A percentile compares a stretch with the other conserved stretches of the same genome.
Evolutionary conservation across 2,113 vertebrate genomes (phyloP).

Genomic region (Galeopterus variegatus): DNA sequence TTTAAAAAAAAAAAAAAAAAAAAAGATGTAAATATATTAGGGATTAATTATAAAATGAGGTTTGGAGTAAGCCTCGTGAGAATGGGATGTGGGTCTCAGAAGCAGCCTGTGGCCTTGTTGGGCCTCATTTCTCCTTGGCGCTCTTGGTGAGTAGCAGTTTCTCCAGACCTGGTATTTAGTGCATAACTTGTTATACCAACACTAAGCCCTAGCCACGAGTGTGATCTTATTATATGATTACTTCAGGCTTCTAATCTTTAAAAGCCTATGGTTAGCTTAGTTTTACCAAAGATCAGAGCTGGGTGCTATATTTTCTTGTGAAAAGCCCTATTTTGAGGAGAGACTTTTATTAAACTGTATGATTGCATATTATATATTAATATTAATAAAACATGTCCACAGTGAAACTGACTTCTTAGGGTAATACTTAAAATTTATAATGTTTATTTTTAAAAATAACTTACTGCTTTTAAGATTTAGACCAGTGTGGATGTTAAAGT

Average conservation of each 20-base stretch:
- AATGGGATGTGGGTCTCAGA: background rate
- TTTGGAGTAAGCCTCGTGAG: accelerated
- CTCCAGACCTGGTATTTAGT: accelerated
- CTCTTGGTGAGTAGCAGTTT: background rate
- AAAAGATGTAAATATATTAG: background rate
- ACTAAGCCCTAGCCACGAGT: accelerated
- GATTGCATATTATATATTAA: background rate
- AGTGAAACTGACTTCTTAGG: background rate
- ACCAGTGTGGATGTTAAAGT: background rate
- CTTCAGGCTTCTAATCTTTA: background rate
- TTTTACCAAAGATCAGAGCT: background rate
- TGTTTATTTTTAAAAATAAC: background rate
- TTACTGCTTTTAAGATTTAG: slow-evolving; percentile 24
- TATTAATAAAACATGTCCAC: background rate
- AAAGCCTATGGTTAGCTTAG: background rate
- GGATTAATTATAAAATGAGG: too few relatives aligned
- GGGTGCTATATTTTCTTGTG: background rate
- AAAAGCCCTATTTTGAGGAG: background rate
- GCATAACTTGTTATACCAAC: accelerated
- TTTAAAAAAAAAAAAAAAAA: too few relatives aligned
- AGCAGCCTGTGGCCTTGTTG: background rate
- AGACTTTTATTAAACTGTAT: background rate
- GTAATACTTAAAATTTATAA: background rate
- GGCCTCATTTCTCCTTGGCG: background rate
- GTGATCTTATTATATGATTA: accelerated